A percentile compares a stretch with the other conserved stretches of the same genome.
Conservation (phyloP, 23 tunicate species). For the Ciona savignyi region DNA sequence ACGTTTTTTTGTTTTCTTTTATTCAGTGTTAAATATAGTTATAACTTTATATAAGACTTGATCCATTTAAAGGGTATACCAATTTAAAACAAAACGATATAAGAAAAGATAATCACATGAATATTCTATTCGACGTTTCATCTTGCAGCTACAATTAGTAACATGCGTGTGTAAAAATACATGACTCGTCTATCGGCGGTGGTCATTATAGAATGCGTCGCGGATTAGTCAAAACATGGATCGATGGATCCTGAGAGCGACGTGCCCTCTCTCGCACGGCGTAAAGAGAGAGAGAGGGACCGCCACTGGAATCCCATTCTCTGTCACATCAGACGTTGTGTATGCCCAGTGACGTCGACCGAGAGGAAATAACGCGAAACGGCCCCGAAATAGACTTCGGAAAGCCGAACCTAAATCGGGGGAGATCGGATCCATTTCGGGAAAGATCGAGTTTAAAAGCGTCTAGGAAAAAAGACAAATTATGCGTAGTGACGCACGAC, state of each 20-base stretch:
- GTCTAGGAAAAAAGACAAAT: background rate
- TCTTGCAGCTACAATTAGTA: background rate
- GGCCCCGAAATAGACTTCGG: background rate
- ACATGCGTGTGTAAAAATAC: background rate
- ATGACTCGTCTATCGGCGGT: too few species aligned
- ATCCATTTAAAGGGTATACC: too few species aligned
- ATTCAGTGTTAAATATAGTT: too few species aligned
- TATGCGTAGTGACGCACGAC: conserved; percentile 6
- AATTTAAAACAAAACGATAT: too few species aligned
- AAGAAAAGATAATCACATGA: too few species aligned
- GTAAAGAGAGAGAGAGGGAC: background rate
- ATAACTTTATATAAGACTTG: too few species aligned
- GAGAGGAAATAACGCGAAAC: background rate
- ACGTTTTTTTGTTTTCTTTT: too few species aligned
- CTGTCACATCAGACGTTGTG: background rate
- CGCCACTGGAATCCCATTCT: background rate
- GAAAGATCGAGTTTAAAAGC: background rate
- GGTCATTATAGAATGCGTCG: background rate
- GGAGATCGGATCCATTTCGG: conserved; percentile 2
- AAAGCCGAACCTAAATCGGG: conserved; percentile 1
- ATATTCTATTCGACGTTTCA: too few species aligned
- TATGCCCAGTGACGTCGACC: background rate
- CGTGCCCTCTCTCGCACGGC: background rate
- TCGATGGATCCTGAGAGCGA: background rate
- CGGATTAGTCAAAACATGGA: background rate